Percentiles rank a stretch among this genome's conserved stretches.
Evolutionary conservation across 1,140 invertebrate species (phyloP).

Genomic region (Agraylea sexmaculata): DNA sequence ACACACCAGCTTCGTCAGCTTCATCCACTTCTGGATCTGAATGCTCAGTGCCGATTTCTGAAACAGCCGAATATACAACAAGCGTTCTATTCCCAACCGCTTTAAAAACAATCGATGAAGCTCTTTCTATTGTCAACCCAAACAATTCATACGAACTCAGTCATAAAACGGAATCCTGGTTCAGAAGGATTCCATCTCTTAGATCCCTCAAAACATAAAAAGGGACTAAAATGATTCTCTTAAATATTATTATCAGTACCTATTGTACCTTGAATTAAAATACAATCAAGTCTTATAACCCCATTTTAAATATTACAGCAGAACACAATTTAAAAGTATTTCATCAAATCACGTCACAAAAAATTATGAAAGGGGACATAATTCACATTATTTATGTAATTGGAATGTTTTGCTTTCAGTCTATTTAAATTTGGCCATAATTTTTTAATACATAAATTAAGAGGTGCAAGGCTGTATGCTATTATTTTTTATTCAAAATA

Average conservation of each 20-base stretch:
- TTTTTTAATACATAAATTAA: conserved; percentile 12
- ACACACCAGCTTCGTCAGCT: conserved; percentile 33
- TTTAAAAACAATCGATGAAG: conserved; percentile 34
- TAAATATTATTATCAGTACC: not conserved
- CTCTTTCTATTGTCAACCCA: conserved; percentile 31
- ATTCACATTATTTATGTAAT: too few relatives aligned
- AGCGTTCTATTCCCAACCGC: conserved; percentile 30
- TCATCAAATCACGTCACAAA: too few relatives aligned
- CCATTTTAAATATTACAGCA: too few relatives aligned
- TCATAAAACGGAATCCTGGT: conserved; percentile 39
- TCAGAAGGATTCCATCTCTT: conserved; percentile 37
- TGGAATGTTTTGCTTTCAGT: too few relatives aligned
- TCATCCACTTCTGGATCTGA: conserved; percentile 21
- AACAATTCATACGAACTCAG: conserved; percentile 37
- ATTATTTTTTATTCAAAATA: conserved; percentile 10
- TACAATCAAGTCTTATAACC: not conserved
- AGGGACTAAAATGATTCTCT: not conserved
- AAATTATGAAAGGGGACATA: too few relatives aligned
- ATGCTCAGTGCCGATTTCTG: conserved; percentile 39
- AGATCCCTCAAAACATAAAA: conserved; percentile 25
- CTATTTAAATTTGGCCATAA: conserved; percentile 21
- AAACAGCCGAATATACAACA: conserved; percentile 22
- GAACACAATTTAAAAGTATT: too few relatives aligned
- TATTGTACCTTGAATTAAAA: not conserved
- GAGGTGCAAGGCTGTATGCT: conserved; percentile 20